Evolutionary conservation across 2,797 vertebrate species (phyloP), one percentile per base, ranked within the genome.

Genomic region (Hirundo rustica): DNA sequence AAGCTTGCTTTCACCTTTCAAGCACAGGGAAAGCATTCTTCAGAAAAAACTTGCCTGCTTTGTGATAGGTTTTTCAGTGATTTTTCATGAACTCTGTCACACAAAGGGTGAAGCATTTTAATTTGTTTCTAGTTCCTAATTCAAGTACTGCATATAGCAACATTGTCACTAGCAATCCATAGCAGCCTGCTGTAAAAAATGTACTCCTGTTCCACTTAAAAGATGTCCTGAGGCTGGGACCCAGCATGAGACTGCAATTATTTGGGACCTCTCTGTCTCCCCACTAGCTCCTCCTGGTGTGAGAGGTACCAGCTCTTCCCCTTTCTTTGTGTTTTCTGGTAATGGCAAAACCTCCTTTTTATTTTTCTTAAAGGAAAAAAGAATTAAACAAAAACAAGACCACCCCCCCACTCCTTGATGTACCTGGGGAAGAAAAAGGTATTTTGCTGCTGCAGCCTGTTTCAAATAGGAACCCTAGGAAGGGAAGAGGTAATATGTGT

Each of bases 81-180:
- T 77, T 84, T 92, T 71, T 88, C 50, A 54, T 64, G 9, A 81
- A 36, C 21, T 60, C 27, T 80, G 10, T 38, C 30, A 26, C 29
- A 68, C 8, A 68, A 68, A 78, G 30, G 21, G 12, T 65, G 34
- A 86, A 84, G 10, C 12, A 45, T 4, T 78, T 80, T 62, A 40
- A 85, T 92, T 77, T 81, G 16, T 84, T 94, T 93, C 53, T 67
- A 23, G 7, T 65, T 88, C 26, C 26, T 68, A 61, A 61, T 88
- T 86, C 45, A 71, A 62, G 13, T 68, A 42, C 25, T 58, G 47
- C 16, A 27, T 68, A 54, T 36, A 61, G 16, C 42, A 78, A 29
- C 77, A 58, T 40, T 72, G 44, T 72, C 36, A 27, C 44, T 54
- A 47, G 51, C 13, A 72, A 87, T 30, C 20, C 27, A 30, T 58